phyloP scores from a whole-genome alignment of 2,113 vertebrate genomes.

The Argyrosomus japonicus region DNA sequence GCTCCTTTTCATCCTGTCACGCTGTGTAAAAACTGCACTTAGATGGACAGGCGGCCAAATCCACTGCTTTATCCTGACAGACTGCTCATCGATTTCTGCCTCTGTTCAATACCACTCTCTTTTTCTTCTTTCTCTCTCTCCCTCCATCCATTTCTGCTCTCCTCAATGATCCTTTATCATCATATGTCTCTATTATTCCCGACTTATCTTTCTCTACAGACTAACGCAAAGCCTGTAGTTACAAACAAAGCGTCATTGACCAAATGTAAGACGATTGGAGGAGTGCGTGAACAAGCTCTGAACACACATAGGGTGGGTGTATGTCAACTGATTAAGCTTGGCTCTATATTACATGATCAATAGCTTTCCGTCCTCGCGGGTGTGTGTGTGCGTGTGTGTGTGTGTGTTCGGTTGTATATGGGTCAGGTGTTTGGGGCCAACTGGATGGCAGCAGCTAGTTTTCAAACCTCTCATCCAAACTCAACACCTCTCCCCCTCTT shows the following conservation, averaged over 20 bases:
- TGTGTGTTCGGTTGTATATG: background rate
- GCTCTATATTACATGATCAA: slow-evolving; percentile 24
- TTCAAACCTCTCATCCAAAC: slow-evolving; percentile 7
- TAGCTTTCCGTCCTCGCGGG: slow-evolving; percentile 27
- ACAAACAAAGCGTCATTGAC: slow-evolving; percentile 44
- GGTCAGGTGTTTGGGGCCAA: slow-evolving; percentile 16
- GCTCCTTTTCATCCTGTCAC: background rate
- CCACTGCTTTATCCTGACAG: slow-evolving; percentile 47
- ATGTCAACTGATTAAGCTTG: slow-evolving; percentile 25
- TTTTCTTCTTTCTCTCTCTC: slow-evolving; percentile 11
- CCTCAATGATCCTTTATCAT: slow-evolving; percentile 51
- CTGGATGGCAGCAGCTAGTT: background rate
- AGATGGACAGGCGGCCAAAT: slow-evolving; percentile 15
- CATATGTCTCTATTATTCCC: slow-evolving; percentile 44
- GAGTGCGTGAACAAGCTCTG: slow-evolving; percentile 15
- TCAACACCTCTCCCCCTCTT: slow-evolving; percentile 6
- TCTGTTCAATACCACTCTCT: slow-evolving; percentile 58
- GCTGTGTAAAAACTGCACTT: slow-evolving; percentile 39
- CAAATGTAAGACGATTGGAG: slow-evolving; percentile 32
- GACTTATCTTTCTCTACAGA: slow-evolving; percentile 29
- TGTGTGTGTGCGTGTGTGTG: slow-evolving; percentile 12
- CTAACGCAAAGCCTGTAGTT: slow-evolving; percentile 41
- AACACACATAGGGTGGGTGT: slow-evolving; percentile 6
- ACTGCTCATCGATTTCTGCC: slow-evolving; percentile 36
- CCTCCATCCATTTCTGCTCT: slow-evolving; percentile 22